Base-by-base conservation (phyloP, 1,140 invertebrate species). In the Protaetia brevitarsis region DNA sequence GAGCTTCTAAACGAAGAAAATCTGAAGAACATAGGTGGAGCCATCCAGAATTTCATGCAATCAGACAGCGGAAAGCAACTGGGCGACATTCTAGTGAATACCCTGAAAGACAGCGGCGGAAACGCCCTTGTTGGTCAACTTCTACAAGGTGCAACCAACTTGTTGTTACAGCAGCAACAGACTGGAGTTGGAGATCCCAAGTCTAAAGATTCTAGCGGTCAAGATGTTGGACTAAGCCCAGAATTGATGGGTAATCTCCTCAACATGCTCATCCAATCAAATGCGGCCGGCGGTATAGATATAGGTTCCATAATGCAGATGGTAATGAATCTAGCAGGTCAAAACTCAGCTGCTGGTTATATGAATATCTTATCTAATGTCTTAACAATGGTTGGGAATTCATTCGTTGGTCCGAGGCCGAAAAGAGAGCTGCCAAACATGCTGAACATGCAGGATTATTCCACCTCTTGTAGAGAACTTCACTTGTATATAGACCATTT, bases 401-500 rank as follows among this genome's bases (percentile, higher is more conserved):
- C 83, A 7, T 77, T 86, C 57, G 74, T 75, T 2, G 82, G 83
- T 21, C 82, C 79, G 19, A 83, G 83, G 69, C 79, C 78, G 36
- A 79, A 78, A 73, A 81, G 78, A 29, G 84, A 83, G 30, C 83
- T 87, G 34, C 84, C n/a, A n/a, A 86, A 23, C 88, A 91, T 68
- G 83, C 84, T n/a, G 86, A 83, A n/a, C 89, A 91, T 64, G 84
- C 87, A 0, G 85, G 85, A 78, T 87, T 88, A 67, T 76, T 92
- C 89, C 90, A 0, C 90, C 90, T 0, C 82, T 91, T 70, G 70
- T 93, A 31, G 90, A 91, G 71, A 88, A 62, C 69, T 86, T 1
- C 89, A 91, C 72, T 77, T 91, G 0, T 85, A 89, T 71, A 91
- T 89, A 86, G 89, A 92, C 66, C 85, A 91, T 45, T 92, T 92